Conservation (phyloP, 2,113 vertebrate species). For the Corapipo altera region DNA sequence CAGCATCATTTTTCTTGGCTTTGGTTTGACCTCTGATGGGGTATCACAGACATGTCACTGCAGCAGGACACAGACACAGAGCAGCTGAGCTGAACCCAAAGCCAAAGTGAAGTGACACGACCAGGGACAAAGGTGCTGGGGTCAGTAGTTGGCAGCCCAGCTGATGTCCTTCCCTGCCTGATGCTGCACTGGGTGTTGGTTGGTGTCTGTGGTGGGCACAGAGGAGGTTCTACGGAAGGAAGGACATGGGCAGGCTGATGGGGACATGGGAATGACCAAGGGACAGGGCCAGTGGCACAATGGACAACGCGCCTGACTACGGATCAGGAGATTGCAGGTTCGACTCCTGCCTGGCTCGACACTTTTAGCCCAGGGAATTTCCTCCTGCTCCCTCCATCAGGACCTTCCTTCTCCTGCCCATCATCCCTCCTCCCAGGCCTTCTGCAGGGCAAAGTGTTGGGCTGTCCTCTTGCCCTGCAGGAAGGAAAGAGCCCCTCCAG, state of each 20-base stretch:
- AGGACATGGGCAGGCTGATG: accelerated
- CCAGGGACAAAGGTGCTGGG: accelerated
- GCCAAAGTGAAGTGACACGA: neutral
- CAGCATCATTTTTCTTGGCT: accelerated
- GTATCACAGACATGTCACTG: accelerated
- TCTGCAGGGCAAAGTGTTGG: neutral
- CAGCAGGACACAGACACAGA: neutral
- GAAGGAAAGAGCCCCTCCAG: neutral
- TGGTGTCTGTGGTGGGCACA: neutral
- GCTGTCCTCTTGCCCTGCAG: neutral
- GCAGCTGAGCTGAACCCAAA: neutral
- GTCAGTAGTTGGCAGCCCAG: accelerated
- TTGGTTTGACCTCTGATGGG: accelerated
- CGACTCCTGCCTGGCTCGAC: conserved; percentile 76
- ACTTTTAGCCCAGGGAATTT: neutral
- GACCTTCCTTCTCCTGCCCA: neutral
- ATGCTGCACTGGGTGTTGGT: accelerated
- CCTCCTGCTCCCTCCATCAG: neutral
- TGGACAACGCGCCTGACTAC: conserved; percentile 72
- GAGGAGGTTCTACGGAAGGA: neutral
- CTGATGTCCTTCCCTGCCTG: accelerated
- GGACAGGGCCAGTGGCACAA: conserved; percentile 62
- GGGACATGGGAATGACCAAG: accelerated
- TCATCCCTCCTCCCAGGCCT: neutral
- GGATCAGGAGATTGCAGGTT: conserved; percentile 78